Evolutionary conservation across 2,888 invertebrate species (phyloP), one percentile per base, ranked within the genome.

Genomic region (Trissolcus brochymenae): DNA sequence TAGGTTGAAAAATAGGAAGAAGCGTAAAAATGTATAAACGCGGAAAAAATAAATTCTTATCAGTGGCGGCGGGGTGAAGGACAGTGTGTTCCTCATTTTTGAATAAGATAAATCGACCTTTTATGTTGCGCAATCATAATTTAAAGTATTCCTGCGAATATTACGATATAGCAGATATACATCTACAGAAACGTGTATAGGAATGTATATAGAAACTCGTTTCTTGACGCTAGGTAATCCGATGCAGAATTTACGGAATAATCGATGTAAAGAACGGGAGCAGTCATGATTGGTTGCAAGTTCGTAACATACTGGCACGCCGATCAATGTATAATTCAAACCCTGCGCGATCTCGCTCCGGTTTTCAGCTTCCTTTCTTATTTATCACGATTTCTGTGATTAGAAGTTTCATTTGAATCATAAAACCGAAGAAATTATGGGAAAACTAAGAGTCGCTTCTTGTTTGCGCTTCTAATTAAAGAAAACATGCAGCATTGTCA

Each of bases 351-450:
- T 35, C 35, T 35, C 35, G 35, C 35, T 35, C 35, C 35, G 35
- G 35, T 35, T 35, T 35, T 35, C 35, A 35, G 35, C 35, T 35
- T 35, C 35, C 46, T 54, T 61, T 55, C 50, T 21, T 43, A 49
- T 55, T 50, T 61, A 40, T 41, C 67, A 17, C 68, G 17, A 17
- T 21, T 11, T 14, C 29, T 49, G 50, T 25, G 56, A 62, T 71
- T 62, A 71, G 35, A 35, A n/a, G 25, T 25, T 29, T 61, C 61
- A 61, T 70, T 68, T 60, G 46, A 62, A 71, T 57, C 50, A 72
- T 72, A 64, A n/a, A n/a, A 64, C 43, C 59, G 57, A 64, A 72
- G 71, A 72, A 72, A 72, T 72, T 51, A 64, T 72, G 71, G 59
- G 64, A 72, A 59, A 64, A 57, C 11, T 17, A 21, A 25, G 50